These are phyloP conservation scores for Sciurus niger DNA, from an alignment of 2,113 vertebrate species.

Conservation along the genomic window DNA sequence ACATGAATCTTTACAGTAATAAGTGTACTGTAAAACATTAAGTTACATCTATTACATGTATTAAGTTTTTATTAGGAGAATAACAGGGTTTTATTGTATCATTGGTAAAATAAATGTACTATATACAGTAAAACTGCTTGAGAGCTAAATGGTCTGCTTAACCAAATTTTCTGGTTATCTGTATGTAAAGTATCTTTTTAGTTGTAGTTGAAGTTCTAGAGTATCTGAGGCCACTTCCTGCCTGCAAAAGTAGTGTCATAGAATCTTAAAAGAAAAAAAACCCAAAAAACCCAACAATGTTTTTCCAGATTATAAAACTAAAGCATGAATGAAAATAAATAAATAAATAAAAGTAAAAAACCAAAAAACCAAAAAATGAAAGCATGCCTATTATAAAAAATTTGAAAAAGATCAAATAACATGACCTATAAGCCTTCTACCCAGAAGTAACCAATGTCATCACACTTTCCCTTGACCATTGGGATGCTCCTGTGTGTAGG, in stretches of 20 bases:
- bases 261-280: not conserved
- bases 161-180: slow-evolving; percentile 51
- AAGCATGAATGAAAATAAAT: not conserved
- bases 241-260: slow-evolving; percentile 27
- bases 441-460: not conserved
- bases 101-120: slow-evolving; percentile 59
- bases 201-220: slow-evolving; percentile 44
- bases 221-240: slow-evolving; percentile 25
- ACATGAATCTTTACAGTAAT: slow-evolving; percentile 22
- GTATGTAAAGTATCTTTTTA: slow-evolving; percentile 33
- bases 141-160: slow-evolving; percentile 34
- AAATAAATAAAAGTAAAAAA: no score
- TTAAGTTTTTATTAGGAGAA: not conserved
- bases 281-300: not conserved
- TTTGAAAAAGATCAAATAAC: slow-evolving; percentile 29
- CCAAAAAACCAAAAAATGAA: no score
- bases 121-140: slow-evolving; percentile 21
- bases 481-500: not conserved
- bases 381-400: not conserved
- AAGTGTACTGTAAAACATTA: not conserved
- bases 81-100: slow-evolving; percentile 47
- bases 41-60: not conserved
- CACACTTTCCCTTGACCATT: not conserved
- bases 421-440: not conserved
- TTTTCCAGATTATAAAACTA: slow-evolving; percentile 58